Conservation (phyloP, 2,888 invertebrate species). For the Stegana nigrithorax region DNA sequence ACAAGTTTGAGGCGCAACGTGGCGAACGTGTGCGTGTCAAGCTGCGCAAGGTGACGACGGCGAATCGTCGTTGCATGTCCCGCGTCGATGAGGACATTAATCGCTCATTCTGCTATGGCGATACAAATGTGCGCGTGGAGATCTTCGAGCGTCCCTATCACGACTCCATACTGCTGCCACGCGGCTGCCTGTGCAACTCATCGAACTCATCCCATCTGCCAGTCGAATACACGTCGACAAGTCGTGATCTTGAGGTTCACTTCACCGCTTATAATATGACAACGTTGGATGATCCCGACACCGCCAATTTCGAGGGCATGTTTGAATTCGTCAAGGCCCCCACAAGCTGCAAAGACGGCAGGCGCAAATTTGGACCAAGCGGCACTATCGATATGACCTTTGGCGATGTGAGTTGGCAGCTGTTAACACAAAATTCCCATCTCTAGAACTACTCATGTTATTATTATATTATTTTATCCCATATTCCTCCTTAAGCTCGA, state of each 20-base stretch:
- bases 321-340: conserved; percentile 83
- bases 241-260: conserved; percentile 82
- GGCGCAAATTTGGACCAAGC: conserved; percentile 80
- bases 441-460: background rate
- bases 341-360: conserved; percentile 77
- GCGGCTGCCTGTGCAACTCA: conserved; percentile 84
- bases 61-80: conserved; percentile 70
- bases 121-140: conserved; percentile 77
- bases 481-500: conserved; percentile 74
- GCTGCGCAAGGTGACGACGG: conserved; percentile 78
- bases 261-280: conserved; percentile 88
- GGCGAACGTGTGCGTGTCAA: conserved; percentile 84
- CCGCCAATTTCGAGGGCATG: conserved; percentile 84
- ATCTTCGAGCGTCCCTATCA: conserved; percentile 83
- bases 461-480: background rate
- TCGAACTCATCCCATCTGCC: conserved; percentile 71
- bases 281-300: conserved; percentile 85
- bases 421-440: background rate
- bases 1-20: conserved; percentile 87
- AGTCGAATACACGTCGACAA: conserved; percentile 82
- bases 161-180: conserved; percentile 77
- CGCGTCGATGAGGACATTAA: conserved; percentile 74
- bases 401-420: conserved; percentile 63
- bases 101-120: conserved; percentile 78
- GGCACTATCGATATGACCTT: conserved; percentile 78